A percentile compares a stretch with the other conserved stretches of the same genome.
These are phyloP conservation scores for Serranus cabrilla DNA, from an alignment of 2,797 vertebrate species.

Conservation along the genomic window DNA sequence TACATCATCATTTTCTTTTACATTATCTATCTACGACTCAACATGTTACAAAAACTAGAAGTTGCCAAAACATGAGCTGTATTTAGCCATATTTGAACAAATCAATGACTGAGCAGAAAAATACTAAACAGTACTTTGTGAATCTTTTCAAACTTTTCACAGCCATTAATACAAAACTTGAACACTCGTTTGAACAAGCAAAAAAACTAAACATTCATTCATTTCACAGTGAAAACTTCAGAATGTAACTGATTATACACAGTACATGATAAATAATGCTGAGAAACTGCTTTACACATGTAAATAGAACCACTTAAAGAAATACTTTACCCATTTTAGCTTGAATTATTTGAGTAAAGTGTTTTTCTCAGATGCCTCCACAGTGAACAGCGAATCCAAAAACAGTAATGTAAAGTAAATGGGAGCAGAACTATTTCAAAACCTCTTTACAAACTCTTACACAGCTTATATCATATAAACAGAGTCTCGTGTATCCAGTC, in stretches of 20 bases:
- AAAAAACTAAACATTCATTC: constrained; percentile 8
- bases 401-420: too few relatives aligned
- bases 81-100: not conserved
- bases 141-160: not conserved
- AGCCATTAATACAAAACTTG: constrained; percentile 14
- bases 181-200: constrained; percentile 12
- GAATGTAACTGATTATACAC: constrained; percentile 20
- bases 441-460: too few relatives aligned
- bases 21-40: not conserved
- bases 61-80: not conserved
- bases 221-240: constrained; percentile 51
- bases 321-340: too few relatives aligned
- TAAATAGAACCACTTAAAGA: not conserved
- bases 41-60: not conserved
- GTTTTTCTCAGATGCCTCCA: too few relatives aligned
- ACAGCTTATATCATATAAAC: too few relatives aligned
- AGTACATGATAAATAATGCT: constrained; percentile 43
- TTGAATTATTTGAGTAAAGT: too few relatives aligned
- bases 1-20: not conserved
- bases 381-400: too few relatives aligned
- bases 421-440: too few relatives aligned
- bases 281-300: not conserved
- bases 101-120: not conserved
- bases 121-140: not conserved
- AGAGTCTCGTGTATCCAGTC: too few relatives aligned